Evolutionary conservation across 2,797 vertebrate species (phyloP).

Genomic region (Platalea minor): DNA sequence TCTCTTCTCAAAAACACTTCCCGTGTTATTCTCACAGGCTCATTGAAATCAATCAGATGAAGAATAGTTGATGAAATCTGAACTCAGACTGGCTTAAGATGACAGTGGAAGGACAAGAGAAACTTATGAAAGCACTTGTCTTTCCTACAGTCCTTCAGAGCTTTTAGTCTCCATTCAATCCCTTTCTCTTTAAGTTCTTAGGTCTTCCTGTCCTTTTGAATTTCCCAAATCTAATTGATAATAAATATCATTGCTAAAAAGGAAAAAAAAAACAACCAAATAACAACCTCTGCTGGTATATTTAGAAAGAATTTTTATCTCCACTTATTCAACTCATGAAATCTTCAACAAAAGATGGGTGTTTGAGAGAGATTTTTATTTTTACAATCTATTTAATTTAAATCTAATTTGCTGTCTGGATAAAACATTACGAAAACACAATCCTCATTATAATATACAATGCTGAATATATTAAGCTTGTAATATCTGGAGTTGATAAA

Average conservation of each 20-base stretch:
- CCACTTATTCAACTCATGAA: neutral
- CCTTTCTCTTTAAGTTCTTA: neutral
- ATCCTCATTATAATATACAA: neutral
- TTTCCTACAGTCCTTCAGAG: neutral
- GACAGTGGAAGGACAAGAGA: neutral
- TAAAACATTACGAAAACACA: neutral
- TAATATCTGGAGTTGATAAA: neutral
- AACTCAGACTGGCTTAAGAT: neutral
- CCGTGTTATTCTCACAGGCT: neutral
- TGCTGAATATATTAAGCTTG: neutral
- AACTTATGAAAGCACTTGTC: neutral
- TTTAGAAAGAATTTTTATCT: neutral
- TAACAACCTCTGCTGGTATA: neutral
- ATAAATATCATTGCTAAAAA: neutral
- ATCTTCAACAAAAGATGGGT: neutral
- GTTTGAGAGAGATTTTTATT: neutral
- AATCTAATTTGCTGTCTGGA: neutral
- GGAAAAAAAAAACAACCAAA: neutral
- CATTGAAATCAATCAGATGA: neutral
- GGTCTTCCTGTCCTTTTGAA: neutral
- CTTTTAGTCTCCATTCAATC: neutral
- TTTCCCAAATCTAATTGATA: neutral
- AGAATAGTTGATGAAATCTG: neutral
- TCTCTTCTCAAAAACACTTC: neutral
- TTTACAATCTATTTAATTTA: neutral